phyloP scores from a whole-genome alignment of 2,113 vertebrate species.

The Strix aluco region DNA sequence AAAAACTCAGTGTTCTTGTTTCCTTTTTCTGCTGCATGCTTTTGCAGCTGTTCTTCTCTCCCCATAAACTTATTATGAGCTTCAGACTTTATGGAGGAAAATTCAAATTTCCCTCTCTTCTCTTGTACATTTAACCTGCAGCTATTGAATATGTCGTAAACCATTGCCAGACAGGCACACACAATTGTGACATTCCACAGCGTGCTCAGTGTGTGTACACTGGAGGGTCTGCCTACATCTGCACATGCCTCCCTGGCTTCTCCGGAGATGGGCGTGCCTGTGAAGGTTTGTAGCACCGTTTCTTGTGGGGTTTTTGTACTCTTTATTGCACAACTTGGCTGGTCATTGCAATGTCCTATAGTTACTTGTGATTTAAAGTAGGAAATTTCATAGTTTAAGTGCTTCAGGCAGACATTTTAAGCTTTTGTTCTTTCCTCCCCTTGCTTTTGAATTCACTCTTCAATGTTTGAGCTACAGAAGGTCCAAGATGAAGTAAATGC shows the following conservation, averaged over 20 bases:
- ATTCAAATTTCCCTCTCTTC: background rate
- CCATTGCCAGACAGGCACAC: slow-evolving; percentile 81
- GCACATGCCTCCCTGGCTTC: slow-evolving; percentile 86
- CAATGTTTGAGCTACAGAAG: background rate
- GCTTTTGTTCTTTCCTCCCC: background rate
- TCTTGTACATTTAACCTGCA: background rate
- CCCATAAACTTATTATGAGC: background rate
- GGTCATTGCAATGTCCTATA: background rate
- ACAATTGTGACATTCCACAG: slow-evolving; percentile 85
- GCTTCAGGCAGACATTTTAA: background rate
- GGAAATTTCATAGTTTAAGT: background rate
- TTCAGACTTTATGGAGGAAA: background rate
- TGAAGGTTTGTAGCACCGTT: slow-evolving; percentile 73
- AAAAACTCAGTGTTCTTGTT: background rate
- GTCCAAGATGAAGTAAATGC: background rate
- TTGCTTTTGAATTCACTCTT: background rate
- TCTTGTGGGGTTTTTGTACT: background rate
- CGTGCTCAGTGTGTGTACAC: slow-evolving; percentile 85
- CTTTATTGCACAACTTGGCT: background rate
- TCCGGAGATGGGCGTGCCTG: slow-evolving; percentile 84
- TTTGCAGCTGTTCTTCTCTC: background rate
- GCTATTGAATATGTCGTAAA: slow-evolving; percentile 74
- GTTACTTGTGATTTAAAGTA: background rate
- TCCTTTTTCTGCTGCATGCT: background rate
- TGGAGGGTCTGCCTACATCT: slow-evolving; percentile 81